Percentiles rank a stretch among this genome's conserved stretches.
Evolutionary conservation across 2,113 vertebrate genomes (phyloP).

Genomic region (Pelecanoides urinatrix): DNA sequence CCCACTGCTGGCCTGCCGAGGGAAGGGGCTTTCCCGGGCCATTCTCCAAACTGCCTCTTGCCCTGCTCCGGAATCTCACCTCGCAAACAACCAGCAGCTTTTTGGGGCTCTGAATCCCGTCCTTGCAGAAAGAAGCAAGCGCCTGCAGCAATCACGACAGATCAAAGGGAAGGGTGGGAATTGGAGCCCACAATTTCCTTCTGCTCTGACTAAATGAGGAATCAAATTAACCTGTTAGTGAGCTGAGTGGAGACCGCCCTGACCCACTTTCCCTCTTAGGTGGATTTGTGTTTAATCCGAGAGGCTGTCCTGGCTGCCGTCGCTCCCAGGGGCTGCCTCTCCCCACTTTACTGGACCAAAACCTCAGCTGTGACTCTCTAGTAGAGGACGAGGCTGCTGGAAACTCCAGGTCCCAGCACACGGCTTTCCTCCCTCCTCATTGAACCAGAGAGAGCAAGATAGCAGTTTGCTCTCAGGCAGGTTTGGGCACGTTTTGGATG

Average conservation of each 20-base stretch:
- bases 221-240: slow-evolving; percentile 5
- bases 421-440: rapidly evolving
- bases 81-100: background rate
- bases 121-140: background rate
- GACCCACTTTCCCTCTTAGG: background rate
- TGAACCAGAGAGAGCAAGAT: background rate
- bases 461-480: background rate
- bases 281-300: background rate
- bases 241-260: background rate
- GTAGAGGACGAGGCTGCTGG: background rate
- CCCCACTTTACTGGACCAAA: background rate
- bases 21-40: background rate
- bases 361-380: background rate
- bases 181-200: background rate
- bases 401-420: background rate
- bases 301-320: rapidly evolving
- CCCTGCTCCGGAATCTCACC: background rate
- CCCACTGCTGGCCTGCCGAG: background rate
- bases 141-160: background rate
- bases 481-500: background rate
- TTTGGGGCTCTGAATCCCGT: background rate
- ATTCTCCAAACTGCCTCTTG: background rate
- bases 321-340: background rate
- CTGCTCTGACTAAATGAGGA: background rate
- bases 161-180: slow-evolving; percentile 43